phyloP scores from a whole-genome alignment of 2,888 invertebrate genomes.

The Acanthoscelides obtectus region DNA sequence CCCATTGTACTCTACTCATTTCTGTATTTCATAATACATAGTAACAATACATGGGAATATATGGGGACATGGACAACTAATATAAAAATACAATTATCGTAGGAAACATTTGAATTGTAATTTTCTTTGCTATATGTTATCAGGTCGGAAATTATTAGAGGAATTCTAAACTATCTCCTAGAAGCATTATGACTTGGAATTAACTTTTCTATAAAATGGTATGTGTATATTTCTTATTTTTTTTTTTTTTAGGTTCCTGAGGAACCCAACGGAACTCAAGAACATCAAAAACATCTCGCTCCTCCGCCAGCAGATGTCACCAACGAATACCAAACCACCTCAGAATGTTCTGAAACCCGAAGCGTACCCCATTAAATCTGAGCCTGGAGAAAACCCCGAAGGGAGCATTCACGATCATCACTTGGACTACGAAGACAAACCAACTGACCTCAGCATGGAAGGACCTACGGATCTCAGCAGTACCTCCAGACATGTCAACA shows the following conservation, averaged over 20 bases:
- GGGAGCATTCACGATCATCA: constrained; percentile 11
- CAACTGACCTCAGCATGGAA: constrained; percentile 46
- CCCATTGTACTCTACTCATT: too few relatives aligned
- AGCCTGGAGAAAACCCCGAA: constrained; percentile 32
- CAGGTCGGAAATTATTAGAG: too few relatives aligned
- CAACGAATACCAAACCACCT: constrained; percentile 34
- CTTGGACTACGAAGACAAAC: constrained; percentile 46
- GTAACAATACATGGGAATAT: too few relatives aligned
- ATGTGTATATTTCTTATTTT: not conserved
- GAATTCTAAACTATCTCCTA: too few relatives aligned
- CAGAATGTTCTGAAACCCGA: constrained; percentile 11
- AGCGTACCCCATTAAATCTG: constrained; percentile 31
- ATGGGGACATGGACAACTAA: too few relatives aligned
- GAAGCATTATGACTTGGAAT: not conserved
- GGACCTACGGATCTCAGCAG: constrained; percentile 45
- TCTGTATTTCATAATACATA: too few relatives aligned
- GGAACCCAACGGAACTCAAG: constrained; percentile 89
- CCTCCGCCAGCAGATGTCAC: constrained; percentile 71
- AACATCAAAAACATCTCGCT: constrained; percentile 91
- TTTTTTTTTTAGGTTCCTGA: constrained; percentile 66
- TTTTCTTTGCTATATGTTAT: too few relatives aligned
- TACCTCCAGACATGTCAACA: constrained; percentile 42
- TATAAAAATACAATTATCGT: too few relatives aligned
- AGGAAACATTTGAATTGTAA: too few relatives aligned
- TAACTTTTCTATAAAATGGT: not conserved